A percentile compares a stretch with the other conserved stretches of the same genome.
Evolutionary conservation across 1,140 invertebrate genomes (phyloP).

Genomic region (Argopecten irradians): DNA sequence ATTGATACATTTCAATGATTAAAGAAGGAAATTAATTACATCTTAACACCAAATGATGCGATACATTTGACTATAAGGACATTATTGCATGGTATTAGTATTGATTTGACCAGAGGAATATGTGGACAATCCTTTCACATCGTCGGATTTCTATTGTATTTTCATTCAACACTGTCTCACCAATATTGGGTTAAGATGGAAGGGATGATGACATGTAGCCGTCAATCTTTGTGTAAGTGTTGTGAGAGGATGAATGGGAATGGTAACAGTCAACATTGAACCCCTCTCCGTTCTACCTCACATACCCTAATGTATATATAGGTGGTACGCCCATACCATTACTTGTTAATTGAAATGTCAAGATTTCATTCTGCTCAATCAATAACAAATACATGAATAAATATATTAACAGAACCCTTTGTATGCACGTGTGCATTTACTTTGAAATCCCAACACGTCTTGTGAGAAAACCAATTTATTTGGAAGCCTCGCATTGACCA

Average conservation of each 20-base stretch:
- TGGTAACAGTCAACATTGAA: slow-evolving; percentile 29
- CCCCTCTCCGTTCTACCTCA: background rate
- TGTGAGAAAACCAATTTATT: slow-evolving; percentile 53
- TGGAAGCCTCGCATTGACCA: slow-evolving; percentile 43
- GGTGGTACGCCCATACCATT: background rate
- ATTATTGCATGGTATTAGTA: background rate
- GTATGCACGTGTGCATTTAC: slow-evolving; percentile 38
- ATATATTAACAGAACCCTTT: slow-evolving; percentile 41
- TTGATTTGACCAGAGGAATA: background rate
- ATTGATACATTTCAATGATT: background rate
- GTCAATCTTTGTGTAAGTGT: background rate
- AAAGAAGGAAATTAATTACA: background rate
- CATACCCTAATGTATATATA: background rate
- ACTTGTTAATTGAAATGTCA: slow-evolving; percentile 32
- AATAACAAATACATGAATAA: slow-evolving; percentile 26
- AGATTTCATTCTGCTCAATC: background rate
- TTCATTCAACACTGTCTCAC: background rate
- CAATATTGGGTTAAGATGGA: background rate
- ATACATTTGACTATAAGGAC: background rate
- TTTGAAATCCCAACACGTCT: slow-evolving; percentile 39
- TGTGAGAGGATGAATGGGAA: background rate
- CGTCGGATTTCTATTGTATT: background rate
- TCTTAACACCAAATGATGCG: background rate
- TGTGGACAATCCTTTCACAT: background rate
- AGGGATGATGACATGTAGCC: background rate